A percentile compares a stretch with the other conserved stretches of the same genome.
Conservation (phyloP, 1,140 invertebrate species). For the Caenorhabditis latens region DNA sequence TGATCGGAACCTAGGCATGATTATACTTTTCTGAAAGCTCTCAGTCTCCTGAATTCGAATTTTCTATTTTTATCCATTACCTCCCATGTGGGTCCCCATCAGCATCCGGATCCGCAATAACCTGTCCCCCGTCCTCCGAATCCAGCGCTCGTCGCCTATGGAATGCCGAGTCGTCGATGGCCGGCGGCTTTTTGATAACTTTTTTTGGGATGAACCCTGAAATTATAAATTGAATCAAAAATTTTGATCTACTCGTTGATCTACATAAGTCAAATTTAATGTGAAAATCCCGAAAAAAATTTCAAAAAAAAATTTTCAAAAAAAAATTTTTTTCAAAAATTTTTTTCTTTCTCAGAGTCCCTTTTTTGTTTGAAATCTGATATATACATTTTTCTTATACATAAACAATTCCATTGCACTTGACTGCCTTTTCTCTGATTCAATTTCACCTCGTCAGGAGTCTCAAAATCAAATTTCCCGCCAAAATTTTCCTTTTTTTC, state of each 20-base stretch:
- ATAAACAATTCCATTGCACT: neutral
- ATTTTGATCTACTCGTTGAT: neutral
- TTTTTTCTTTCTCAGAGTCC: neutral
- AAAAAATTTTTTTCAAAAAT: neutral
- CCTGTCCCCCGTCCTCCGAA: constrained; percentile 27
- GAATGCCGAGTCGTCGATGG: constrained; percentile 24
- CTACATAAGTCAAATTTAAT: no score
- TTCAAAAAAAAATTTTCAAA: neutral
- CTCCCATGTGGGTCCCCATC: constrained; percentile 39
- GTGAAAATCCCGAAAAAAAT: neutral
- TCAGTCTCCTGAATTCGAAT: no score
- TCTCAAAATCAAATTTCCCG: neutral
- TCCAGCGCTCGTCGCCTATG: constrained; percentile 8
- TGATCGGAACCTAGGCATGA: no score
- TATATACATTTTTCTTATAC: neutral
- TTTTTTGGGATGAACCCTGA: constrained; percentile 27
- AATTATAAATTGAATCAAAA: no score
- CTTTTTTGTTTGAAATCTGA: neutral
- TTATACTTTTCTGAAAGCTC: neutral
- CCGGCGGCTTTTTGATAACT: constrained; percentile 20
- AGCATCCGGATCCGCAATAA: constrained; percentile 29
- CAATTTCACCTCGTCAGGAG: neutral
- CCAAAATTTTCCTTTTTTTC: no score
- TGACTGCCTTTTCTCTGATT: neutral
- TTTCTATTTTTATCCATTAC: neutral